Evolutionary conservation across 2,113 vertebrate genomes (phyloP).

Genomic region (Podiceps cristatus): DNA sequence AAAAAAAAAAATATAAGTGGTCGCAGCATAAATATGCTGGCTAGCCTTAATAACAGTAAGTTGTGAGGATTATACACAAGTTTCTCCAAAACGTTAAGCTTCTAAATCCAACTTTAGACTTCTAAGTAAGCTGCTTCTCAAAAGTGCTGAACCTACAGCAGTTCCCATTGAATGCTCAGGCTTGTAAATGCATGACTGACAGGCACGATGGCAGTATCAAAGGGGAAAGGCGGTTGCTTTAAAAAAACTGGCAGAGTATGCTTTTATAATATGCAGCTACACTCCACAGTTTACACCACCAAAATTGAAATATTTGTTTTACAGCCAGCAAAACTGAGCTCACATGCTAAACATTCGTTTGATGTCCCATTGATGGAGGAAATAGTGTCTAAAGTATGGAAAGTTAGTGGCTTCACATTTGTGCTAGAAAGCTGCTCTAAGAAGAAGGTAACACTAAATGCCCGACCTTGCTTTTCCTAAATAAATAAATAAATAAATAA

Average conservation of each 20-base stretch:
- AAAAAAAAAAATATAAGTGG: background rate
- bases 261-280: background rate
- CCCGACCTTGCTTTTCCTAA: background rate
- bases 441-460: background rate
- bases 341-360: background rate
- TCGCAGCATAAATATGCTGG: background rate
- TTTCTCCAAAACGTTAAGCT: conserved; percentile 44
- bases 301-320: background rate
- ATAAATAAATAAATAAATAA: background rate
- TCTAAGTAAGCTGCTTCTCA: conserved; percentile 45
- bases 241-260: background rate
- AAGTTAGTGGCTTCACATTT: background rate
- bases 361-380: background rate
- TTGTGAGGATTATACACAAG: background rate
- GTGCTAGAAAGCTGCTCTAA: background rate
- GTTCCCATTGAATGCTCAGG: conserved; percentile 27
- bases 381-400: background rate
- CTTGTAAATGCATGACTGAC: conserved; percentile 5
- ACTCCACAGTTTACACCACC: background rate
- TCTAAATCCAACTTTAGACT: conserved; percentile 37
- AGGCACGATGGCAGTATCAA: background rate
- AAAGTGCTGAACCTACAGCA: conserved; percentile 58
- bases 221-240: background rate
- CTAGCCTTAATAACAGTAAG: background rate
- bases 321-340: background rate